phyloP scores from a whole-genome alignment of 2,888 invertebrate genomes.

The Drosophila pseudotakahashii region DNA sequence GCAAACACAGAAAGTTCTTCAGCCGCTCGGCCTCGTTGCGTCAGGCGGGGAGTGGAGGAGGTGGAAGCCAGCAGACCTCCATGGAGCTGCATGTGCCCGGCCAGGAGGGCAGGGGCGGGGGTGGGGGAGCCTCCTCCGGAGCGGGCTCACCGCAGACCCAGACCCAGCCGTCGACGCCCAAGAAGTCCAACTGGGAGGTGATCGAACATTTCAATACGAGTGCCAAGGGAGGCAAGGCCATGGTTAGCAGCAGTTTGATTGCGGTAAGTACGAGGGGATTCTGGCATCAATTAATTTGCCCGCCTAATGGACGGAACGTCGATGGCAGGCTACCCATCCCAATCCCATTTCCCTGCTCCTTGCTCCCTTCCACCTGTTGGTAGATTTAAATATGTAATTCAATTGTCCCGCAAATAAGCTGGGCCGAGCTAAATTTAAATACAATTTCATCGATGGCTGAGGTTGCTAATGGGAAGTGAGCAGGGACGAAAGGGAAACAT shows the following conservation, averaged over 20 bases:
- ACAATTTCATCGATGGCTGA: conserved; percentile 49
- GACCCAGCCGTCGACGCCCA: conserved; percentile 87
- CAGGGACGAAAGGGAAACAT: not conserved
- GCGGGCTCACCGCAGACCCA: conserved; percentile 73
- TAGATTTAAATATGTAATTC: conserved; percentile 73
- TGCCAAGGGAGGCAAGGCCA: conserved; percentile 87
- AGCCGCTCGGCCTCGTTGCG: conserved; percentile 87
- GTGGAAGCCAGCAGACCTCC: conserved; percentile 77
- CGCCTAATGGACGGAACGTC: conserved; percentile 58
- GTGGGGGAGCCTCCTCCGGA: conserved; percentile 42
- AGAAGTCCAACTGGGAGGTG: conserved; percentile 96
- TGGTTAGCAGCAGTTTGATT: conserved; percentile 87
- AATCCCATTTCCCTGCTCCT: too few species aligned
- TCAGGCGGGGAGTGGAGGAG: conserved; percentile 84
- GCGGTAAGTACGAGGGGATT: conserved; percentile 85
- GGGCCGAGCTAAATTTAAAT: conserved; percentile 57
- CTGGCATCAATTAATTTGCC: conserved; percentile 70
- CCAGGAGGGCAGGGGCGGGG: conserved; percentile 39
- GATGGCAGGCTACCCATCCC: conserved; percentile 11
- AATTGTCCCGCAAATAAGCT: conserved; percentile 56
- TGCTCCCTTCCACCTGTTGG: conserved; percentile 7
- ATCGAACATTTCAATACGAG: conserved; percentile 92
- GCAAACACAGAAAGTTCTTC: conserved; percentile 83
- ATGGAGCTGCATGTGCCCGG: conserved; percentile 82
- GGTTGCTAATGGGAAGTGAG: conserved; percentile 1